Evolutionary conservation across 2,113 vertebrate species (phyloP), one percentile per base, ranked within the genome.

Genomic region (Ceuthmochares aereus): DNA sequence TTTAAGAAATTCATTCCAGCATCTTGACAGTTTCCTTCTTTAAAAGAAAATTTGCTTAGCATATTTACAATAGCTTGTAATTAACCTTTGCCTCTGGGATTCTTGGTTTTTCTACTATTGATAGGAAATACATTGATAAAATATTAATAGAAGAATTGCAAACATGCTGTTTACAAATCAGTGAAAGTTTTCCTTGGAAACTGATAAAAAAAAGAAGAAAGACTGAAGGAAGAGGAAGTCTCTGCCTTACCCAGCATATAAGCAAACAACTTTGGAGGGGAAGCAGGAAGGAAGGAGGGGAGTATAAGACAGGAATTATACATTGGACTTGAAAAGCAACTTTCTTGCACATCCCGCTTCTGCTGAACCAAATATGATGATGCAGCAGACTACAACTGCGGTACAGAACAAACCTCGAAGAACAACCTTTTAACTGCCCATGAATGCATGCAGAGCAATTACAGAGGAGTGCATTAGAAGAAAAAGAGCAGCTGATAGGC

Each of bases 361-460:
- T 73, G 76, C 89, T 92, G 80, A 80, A 81, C 13, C 32, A 77
- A 67, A 32, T 29, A 62, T 17, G 63, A 90, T 0, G 3, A 88
- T 55, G 45, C 1, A 80, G 47, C 23, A 93, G 68, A 26, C 43
- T 74, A 63, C 60, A 83, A 63, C 23, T 27, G 30, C 0, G 3
- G 84, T 19, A 49, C 34, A 81, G 83, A 93, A 62, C 63, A 60
- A 84, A 64, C 76, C 76, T 74, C 42, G 77, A 90, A 90, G 86
- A 90, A 72, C 58, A 51, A 55, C 55, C 34, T 92, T 80, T 85
- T 37, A 95, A 69, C 22, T 49, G 74, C 62, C 81, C 72, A 67
- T 11, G 45, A 89, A 89, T 22, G 74, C 86, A 90, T 34, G 80
- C 68, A 89, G 47, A 79, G 63, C 76, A 92, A 93, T 63, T 86